Evolutionary conservation across 2,888 invertebrate genomes (phyloP).

Genomic region (Mayetiola destructor): DNA sequence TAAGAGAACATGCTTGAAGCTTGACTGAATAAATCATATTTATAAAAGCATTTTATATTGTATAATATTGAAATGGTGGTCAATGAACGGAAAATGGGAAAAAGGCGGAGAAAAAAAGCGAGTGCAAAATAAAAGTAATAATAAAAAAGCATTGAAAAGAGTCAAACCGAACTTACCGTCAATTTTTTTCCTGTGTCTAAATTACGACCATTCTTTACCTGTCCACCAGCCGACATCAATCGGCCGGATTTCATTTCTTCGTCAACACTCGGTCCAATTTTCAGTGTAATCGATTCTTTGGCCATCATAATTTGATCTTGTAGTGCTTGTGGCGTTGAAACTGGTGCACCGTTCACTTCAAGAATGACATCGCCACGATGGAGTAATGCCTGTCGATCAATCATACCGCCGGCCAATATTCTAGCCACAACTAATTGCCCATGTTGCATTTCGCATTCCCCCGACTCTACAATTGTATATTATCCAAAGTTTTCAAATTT

Average conservation of each 20-base stretch:
- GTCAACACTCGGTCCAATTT: constrained; percentile 60
- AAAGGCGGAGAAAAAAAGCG: too few relatives aligned
- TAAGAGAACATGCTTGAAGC: too few relatives aligned
- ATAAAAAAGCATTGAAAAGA: constrained; percentile 16
- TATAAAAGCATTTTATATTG: too few relatives aligned
- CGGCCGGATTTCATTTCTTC: constrained; percentile 34
- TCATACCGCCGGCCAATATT: constrained; percentile 81
- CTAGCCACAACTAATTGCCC: constrained; percentile 82
- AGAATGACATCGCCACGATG: constrained; percentile 89
- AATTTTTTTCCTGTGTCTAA: constrained; percentile 43
- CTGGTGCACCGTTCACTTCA: constrained; percentile 80
- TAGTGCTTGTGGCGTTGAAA: constrained; percentile 76
- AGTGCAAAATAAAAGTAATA: neutral
- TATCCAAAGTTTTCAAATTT: too few relatives aligned
- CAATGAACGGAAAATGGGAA: too few relatives aligned
- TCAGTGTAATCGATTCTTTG: constrained; percentile 73
- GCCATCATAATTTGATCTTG: constrained; percentile 73
- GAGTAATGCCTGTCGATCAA: constrained; percentile 76
- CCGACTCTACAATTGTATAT: too few relatives aligned
- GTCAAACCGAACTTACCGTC: constrained; percentile 55
- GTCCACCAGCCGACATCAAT: constrained; percentile 36
- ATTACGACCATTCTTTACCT: constrained; percentile 33
- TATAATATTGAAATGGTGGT: neutral
- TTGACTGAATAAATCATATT: too few relatives aligned
- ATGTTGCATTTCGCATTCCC: too few relatives aligned